Evolutionary conservation across 2,797 vertebrate species (phyloP).

Genomic region (Sebastes miniatus): DNA sequence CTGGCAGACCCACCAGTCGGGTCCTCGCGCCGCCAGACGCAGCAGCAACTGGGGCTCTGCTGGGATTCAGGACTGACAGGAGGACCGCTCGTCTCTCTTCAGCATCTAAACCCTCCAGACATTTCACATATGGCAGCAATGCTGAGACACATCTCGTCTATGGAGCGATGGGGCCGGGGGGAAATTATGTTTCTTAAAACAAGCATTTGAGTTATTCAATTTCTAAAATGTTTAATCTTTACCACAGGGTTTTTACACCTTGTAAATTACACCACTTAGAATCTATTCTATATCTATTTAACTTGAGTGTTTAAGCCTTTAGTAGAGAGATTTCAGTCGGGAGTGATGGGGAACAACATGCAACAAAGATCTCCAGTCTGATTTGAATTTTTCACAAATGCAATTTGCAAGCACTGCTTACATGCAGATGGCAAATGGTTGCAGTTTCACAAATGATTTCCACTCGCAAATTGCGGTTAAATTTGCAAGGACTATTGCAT

Average conservation of each 20-base stretch:
- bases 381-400: background rate
- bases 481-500: background rate
- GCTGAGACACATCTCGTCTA: background rate
- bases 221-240: background rate
- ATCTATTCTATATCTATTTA: background rate
- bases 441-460: background rate
- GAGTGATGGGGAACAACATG: background rate
- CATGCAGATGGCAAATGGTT: background rate
- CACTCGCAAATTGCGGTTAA: background rate
- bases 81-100: background rate
- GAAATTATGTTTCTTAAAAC: background rate
- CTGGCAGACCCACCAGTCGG: constrained; percentile 13
- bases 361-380: background rate
- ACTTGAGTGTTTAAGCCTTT: background rate
- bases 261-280: background rate
- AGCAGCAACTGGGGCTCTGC: constrained; percentile 33
- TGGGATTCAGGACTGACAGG: constrained; percentile 35
- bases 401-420: background rate
- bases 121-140: constrained; percentile 1
- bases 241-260: background rate
- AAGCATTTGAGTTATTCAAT: background rate
- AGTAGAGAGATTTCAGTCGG: background rate
- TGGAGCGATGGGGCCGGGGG: background rate
- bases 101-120: background rate
- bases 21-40: background rate